Percentiles rank a stretch among this genome's conserved stretches.
Conservation (phyloP, 2,888 invertebrate species). For the Steromphala cineraria region DNA sequence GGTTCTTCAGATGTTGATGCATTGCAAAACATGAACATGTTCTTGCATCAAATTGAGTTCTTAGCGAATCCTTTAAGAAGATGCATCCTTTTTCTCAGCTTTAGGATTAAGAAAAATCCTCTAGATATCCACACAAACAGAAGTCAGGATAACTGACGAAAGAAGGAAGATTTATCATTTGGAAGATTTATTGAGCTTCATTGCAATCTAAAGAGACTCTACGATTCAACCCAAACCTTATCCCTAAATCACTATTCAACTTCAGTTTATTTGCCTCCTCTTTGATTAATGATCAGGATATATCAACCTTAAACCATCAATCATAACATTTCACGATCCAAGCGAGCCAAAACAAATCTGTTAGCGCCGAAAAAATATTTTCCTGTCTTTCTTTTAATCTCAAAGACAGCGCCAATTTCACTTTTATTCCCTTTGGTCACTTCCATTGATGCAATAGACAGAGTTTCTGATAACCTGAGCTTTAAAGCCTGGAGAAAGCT, state of each 20-base stretch:
- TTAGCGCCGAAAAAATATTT: neutral
- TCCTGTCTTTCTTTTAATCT: neutral
- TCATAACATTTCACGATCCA: neutral
- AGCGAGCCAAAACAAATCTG: neutral
- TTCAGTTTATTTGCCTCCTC: neutral
- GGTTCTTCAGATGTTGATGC: neutral
- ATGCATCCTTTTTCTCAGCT: neutral
- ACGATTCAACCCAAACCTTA: neutral
- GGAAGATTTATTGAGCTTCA: neutral
- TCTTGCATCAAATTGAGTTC: neutral
- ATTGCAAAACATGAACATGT: neutral
- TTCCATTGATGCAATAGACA: neutral
- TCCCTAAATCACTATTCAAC: neutral
- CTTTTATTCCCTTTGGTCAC: constrained; percentile 1
- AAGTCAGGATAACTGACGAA: neutral
- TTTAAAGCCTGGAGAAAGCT: neutral
- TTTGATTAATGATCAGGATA: neutral
- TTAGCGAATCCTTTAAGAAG: neutral
- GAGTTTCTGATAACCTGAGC: neutral
- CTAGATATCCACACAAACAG: neutral
- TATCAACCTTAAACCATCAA: neutral
- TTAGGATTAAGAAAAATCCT: neutral
- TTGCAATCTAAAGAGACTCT: neutral
- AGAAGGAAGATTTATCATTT: neutral
- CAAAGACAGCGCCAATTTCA: neutral